phyloP scores from a whole-genome alignment of 64 coral and sea anemone species.

The Cladopsammia gracilis region DNA sequence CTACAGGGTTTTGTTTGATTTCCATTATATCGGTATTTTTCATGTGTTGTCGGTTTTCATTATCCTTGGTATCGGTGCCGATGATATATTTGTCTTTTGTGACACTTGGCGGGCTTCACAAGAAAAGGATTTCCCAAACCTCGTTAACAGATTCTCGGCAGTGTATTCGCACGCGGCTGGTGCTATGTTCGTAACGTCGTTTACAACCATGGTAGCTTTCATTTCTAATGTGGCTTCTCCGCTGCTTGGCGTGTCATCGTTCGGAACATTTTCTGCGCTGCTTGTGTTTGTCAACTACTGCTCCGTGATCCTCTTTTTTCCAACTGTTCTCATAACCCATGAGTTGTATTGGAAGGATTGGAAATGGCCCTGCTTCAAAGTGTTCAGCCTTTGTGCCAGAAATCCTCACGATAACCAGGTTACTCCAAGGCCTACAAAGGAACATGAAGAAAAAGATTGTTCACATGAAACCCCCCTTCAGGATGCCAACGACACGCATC shows the following conservation, averaged over 20 bases:
- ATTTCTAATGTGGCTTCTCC: slow-evolving; percentile 54
- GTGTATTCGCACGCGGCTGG: slow-evolving; percentile 39
- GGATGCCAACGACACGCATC: background rate
- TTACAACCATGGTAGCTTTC: slow-evolving; percentile 72
- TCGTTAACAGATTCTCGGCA: slow-evolving; percentile 12
- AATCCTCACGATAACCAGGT: background rate
- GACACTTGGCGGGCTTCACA: slow-evolving; percentile 55
- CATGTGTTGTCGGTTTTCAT: slow-evolving; percentile 74
- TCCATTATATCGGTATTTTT: slow-evolving; percentile 65
- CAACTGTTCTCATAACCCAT: slow-evolving; percentile 49
- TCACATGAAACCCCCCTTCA: background rate
- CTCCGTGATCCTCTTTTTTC: slow-evolving; percentile 63
- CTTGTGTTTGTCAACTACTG: slow-evolving; percentile 69
- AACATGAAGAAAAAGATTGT: background rate
- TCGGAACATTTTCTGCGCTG: slow-evolving; percentile 68
- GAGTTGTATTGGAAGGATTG: slow-evolving; percentile 59
- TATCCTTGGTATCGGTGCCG: slow-evolving; percentile 58
- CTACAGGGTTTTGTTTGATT: slow-evolving; percentile 61
- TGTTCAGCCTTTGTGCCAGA: background rate
- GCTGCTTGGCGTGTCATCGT: slow-evolving; percentile 63
- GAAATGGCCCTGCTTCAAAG: slow-evolving; percentile 31
- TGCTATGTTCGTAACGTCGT: slow-evolving; percentile 73
- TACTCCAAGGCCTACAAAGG: background rate
- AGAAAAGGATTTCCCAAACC: background rate
- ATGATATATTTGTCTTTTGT: slow-evolving; percentile 64